Conservation (phyloP, 2,888 invertebrate genomes). For the Cataglyphis cursor region DNA sequence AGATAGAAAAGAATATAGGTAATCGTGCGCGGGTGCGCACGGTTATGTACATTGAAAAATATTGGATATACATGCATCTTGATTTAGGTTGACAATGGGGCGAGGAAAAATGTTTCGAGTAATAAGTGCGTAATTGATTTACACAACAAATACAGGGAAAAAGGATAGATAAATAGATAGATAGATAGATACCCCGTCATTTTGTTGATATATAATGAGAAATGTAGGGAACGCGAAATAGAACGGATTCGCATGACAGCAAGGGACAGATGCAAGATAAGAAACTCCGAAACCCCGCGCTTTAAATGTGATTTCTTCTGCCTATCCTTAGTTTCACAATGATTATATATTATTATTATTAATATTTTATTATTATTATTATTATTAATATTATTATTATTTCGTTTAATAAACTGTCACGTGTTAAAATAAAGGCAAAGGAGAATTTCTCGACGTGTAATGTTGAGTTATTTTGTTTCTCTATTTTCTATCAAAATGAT, state of each 20-base stretch:
- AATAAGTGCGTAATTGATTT: slow-evolving; percentile 13
- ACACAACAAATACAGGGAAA: not conserved
- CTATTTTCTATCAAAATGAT: not conserved
- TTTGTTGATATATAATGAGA: not conserved
- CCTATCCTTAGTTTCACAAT: slow-evolving; percentile 81
- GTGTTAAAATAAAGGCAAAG: slow-evolving; percentile 78
- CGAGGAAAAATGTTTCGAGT: not conserved
- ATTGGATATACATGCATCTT: not conserved
- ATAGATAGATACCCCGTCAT: slow-evolving; percentile 7
- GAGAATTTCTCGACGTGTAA: slow-evolving; percentile 47
- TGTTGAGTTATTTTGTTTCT: slow-evolving; percentile 51
- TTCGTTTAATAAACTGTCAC: slow-evolving; percentile 86
- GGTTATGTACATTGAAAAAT: not conserved
- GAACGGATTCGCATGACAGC: slow-evolving; percentile 41
- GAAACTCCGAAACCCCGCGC: slow-evolving; percentile 77
- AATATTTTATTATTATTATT: slow-evolving; percentile 82
- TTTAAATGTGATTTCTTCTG: slow-evolving; percentile 84
- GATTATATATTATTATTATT: slow-evolving; percentile 80
- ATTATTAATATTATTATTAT: slow-evolving; percentile 83
- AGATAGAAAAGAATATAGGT: slow-evolving; percentile 23
- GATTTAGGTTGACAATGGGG: not conserved
- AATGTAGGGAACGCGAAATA: slow-evolving; percentile 20
- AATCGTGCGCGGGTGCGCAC: slow-evolving; percentile 5
- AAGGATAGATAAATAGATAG: slow-evolving; percentile 10
- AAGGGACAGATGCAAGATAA: slow-evolving; percentile 45